A percentile compares a stretch with the other conserved stretches of the same genome.
Conservation (phyloP, 2,797 vertebrate species). For the Fratercula arctica region DNA sequence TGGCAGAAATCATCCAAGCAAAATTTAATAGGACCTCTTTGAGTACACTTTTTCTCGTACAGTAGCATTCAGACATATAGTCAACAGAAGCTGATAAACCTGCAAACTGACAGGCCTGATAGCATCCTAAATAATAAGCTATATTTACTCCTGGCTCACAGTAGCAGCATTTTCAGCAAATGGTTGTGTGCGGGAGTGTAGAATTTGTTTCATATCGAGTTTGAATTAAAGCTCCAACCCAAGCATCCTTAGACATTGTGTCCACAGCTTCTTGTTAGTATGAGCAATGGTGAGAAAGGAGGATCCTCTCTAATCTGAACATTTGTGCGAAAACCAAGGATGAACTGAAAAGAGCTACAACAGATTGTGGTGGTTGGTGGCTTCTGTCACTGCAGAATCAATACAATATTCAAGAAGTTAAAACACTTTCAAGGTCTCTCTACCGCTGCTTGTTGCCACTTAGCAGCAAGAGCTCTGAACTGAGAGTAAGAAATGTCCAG, state of each 20-base stretch:
- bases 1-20: not conserved
- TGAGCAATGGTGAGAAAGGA: not conserved
- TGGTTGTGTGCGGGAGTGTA: rapidly evolving
- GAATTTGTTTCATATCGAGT: not conserved
- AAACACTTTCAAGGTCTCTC: not conserved
- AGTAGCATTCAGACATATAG: not conserved
- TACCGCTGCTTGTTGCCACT: not conserved
- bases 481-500: not conserved
- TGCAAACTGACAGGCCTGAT: not conserved
- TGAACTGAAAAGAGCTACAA: too few species aligned
- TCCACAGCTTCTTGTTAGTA: not conserved
- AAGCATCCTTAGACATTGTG: rapidly evolving
- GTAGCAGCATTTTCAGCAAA: not conserved
- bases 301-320: not conserved
- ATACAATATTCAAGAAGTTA: not conserved
- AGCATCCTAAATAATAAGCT: not conserved
- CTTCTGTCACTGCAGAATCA: not conserved
- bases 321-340: not conserved
- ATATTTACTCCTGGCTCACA: not conserved
- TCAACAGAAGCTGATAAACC: not conserved
- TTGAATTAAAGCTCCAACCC: not conserved
- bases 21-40: not conserved
- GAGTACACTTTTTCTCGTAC: not conserved
- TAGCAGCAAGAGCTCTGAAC: not conserved
- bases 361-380: not conserved